These are phyloP conservation scores for Heterochromis multidens DNA, from an alignment of 2,113 vertebrate species.

Conservation along the genomic window DNA sequence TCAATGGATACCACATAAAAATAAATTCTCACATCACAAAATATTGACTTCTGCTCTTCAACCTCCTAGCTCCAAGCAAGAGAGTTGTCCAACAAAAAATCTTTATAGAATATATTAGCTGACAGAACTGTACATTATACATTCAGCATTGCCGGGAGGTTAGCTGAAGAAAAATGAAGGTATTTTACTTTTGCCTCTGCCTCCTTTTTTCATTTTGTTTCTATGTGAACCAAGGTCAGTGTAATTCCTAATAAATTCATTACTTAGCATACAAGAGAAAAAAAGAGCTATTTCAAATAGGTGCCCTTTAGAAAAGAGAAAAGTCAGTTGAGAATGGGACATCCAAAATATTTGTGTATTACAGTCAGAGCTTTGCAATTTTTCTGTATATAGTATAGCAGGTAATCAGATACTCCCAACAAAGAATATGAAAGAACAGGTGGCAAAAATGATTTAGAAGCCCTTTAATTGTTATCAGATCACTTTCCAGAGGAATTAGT, in stretches of 20 bases:
- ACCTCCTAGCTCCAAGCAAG: background rate
- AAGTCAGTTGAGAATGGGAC: background rate
- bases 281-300: background rate
- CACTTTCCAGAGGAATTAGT: background rate
- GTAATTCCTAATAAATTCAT: conserved; percentile 1
- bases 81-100: background rate
- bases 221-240: conserved; percentile 22
- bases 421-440: background rate
- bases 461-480: background rate
- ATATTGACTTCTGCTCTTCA: background rate
- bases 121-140: conserved; percentile 12
- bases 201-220: conserved; percentile 10
- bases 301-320: background rate
- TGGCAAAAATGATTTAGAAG: background rate
- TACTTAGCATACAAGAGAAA: background rate
- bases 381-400: background rate
- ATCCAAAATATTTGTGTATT: no score
- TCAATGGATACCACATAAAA: background rate
- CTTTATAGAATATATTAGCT: conserved; percentile 18
- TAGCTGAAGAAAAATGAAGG: background rate
- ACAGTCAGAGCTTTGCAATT: no score
- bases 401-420: background rate
- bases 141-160: conserved; percentile 20
- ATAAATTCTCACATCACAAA: background rate
- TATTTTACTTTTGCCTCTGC: background rate